phyloP scores from a whole-genome alignment of 1,140 invertebrate species.

The Reticulitermes speratus region DNA sequence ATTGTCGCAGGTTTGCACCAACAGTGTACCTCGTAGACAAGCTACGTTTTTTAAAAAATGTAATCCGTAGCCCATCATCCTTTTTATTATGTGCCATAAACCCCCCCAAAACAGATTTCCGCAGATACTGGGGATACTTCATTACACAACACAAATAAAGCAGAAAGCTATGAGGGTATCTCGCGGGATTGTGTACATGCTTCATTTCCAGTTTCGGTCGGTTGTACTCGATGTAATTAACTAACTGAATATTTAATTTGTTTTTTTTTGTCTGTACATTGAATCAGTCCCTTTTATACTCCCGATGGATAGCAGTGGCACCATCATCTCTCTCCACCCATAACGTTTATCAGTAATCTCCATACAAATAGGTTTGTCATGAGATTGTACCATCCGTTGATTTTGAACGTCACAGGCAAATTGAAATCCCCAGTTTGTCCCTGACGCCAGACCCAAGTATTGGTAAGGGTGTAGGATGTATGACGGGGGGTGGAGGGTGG shows the following conservation, averaged over 20 bases:
- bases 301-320: slow-evolving; percentile 8
- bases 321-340: background rate
- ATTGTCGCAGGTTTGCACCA: background rate
- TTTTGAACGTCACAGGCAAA: background rate
- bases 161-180: background rate
- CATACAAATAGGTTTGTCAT: slow-evolving; percentile 16
- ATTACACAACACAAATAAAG: background rate
- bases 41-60: background rate
- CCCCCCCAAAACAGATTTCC: background rate
- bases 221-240: background rate
- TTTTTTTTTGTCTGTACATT: background rate
- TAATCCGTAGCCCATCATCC: background rate
- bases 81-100: background rate
- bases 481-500: too few relatives aligned
- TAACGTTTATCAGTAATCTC: slow-evolving; percentile 14
- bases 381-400: background rate
- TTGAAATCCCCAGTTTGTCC: background rate
- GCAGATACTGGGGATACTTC: background rate
- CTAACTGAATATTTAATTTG: slow-evolving; percentile 14
- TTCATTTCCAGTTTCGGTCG: background rate
- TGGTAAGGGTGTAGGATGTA: background rate
- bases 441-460: background rate
- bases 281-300: background rate
- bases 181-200: background rate
- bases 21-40: background rate